Evolutionary conservation across 2,797 vertebrate species (phyloP).

Genomic region (Kryptopterus vitreolus): DNA sequence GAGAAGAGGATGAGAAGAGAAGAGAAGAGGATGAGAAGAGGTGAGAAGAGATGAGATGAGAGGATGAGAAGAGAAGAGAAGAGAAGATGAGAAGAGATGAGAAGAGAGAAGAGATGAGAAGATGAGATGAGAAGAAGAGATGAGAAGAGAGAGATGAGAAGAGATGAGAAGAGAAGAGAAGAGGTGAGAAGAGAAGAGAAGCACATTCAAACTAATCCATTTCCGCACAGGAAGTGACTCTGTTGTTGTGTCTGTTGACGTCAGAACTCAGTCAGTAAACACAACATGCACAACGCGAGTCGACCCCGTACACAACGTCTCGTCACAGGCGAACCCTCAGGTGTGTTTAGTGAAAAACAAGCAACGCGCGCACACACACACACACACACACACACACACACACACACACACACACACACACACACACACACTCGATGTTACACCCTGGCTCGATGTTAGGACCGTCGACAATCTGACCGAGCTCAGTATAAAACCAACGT

Average conservation of each 20-base stretch:
- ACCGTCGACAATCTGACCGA: neutral
- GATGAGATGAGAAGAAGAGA: neutral
- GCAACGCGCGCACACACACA: neutral
- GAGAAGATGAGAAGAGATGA: neutral
- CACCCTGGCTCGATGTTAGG: no score
- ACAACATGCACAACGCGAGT: slow-evolving; percentile 11
- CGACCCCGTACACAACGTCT: neutral
- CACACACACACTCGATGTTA: no score
- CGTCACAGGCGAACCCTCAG: slow-evolving; percentile 1
- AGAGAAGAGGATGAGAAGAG: slow-evolving; percentile 1
- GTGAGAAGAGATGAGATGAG: neutral
- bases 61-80: slow-evolving; percentile 2
- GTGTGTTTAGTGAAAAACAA: neutral
- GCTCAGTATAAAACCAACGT: neutral
- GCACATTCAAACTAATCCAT: neutral
- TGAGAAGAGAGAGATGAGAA: neutral
- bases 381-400: neutral
- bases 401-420: slow-evolving; percentile 5
- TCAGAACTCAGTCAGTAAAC: neutral
- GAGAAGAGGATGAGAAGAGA: neutral
- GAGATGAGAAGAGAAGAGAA: neutral
- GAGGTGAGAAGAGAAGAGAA: neutral
- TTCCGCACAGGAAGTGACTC: neutral
- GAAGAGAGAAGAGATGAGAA: no score
- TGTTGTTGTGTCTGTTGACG: neutral